Evolutionary conservation across 2,888 invertebrate genomes (phyloP).

Genomic region (Tipula unca): DNA sequence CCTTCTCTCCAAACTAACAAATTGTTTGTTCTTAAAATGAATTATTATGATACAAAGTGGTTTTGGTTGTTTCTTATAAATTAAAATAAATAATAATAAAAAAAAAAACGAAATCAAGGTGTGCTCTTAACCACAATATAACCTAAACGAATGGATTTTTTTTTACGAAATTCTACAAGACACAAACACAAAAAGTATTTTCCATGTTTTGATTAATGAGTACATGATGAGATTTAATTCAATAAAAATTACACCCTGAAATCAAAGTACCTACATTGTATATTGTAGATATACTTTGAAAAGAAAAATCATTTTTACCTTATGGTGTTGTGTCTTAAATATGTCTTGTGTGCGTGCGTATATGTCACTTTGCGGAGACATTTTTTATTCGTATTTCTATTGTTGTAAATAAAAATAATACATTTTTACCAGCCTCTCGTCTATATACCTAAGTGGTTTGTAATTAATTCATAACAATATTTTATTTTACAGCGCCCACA

Average conservation of each 20-base stretch:
- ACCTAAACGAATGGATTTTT: neutral
- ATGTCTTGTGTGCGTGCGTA: neutral
- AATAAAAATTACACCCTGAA: neutral
- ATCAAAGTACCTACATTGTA: neutral
- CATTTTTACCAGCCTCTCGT: neutral
- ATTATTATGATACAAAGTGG: neutral
- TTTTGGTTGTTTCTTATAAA: neutral
- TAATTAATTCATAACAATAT: neutral
- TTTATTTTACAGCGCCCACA: neutral
- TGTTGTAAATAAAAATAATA: neutral
- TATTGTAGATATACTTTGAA: neutral
- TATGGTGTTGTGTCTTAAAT: too few relatives aligned
- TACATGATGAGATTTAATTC: neutral
- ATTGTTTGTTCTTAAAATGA: neutral
- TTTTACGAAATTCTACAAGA: neutral
- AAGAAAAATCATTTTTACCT: neutral
- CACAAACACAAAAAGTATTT: neutral
- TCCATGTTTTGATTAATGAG: constrained; percentile 2
- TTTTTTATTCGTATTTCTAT: neutral
- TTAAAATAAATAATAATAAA: neutral
- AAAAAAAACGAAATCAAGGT: neutral
- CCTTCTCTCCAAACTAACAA: neutral
- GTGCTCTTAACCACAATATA: neutral
- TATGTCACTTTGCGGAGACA: neutral
- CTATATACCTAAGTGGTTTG: neutral